Conservation (phyloP, 2,888 invertebrate genomes). For the Auanema freiburgensis region DNA sequence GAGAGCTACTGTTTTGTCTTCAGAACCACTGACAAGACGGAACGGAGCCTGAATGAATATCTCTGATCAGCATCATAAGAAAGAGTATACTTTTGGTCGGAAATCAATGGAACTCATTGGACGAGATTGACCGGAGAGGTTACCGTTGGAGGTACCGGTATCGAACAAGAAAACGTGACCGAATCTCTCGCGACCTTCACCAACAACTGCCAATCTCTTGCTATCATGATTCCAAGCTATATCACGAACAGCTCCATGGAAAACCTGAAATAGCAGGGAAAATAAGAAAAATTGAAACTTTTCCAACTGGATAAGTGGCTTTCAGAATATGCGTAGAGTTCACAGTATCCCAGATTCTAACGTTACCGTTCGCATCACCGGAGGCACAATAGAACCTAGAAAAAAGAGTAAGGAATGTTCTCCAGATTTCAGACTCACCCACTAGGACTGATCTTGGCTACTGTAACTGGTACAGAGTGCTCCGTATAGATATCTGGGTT, state of each 20-base stretch:
- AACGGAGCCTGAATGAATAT: conserved; percentile 81
- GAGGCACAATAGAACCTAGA: conserved; percentile 39
- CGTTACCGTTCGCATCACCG: conserved; percentile 41
- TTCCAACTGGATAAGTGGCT: conserved; percentile 27
- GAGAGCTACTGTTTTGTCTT: conserved; percentile 90
- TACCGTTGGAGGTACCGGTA: conserved; percentile 77
- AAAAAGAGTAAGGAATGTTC: too few relatives aligned
- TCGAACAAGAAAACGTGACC: conserved; percentile 96
- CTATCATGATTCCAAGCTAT: conserved; percentile 93
- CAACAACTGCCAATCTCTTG: conserved; percentile 91
- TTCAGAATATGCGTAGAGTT: conserved; percentile 63
- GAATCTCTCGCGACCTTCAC: conserved; percentile 92
- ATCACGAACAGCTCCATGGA: conserved; percentile 93
- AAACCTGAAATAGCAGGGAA: conserved; percentile 81
- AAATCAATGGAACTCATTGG: conserved; percentile 74
- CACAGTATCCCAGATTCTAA: conserved; percentile 99
- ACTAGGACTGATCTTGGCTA: conserved; percentile 96
- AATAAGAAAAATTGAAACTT: too few relatives aligned
- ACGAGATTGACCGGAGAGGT: conserved; percentile 63
- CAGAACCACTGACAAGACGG: conserved; percentile 91
- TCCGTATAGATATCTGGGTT: conserved; percentile 88
- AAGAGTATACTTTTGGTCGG: conserved; percentile 73
- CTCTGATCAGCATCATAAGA: too few relatives aligned
- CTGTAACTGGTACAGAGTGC: conserved; percentile 90
- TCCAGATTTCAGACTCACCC: too few relatives aligned